phyloP scores from a whole-genome alignment of 2,888 invertebrate genomes.

The Bellardia bayeri region DNA sequence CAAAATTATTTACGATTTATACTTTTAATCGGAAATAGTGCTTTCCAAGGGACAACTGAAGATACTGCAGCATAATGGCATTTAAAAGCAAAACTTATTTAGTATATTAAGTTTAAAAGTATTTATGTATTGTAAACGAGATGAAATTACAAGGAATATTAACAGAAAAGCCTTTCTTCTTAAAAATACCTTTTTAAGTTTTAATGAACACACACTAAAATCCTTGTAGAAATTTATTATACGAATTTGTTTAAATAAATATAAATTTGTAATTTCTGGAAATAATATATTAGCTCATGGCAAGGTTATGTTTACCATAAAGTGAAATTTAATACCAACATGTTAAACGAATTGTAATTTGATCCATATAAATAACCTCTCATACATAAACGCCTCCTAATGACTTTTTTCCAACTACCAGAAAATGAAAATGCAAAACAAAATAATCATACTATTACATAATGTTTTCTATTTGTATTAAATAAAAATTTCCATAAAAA shows the following conservation, averaged over 20 bases:
- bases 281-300: background rate
- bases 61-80: background rate
- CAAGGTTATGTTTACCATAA: background rate
- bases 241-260: background rate
- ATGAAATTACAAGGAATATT: no score
- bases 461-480: background rate
- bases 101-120: no score
- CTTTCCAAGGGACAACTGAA: background rate
- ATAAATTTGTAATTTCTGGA: background rate
- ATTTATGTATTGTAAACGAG: no score
- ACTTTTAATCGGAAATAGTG: background rate
- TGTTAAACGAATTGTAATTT: background rate
- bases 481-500: background rate
- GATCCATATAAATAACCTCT: background rate
- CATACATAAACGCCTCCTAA: no score
- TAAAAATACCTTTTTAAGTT: no score
- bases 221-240: background rate
- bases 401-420: background rate
- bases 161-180: no score
- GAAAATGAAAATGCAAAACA: background rate
- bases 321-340: background rate
- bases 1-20: background rate
- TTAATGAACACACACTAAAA: no score
- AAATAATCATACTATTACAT: background rate
- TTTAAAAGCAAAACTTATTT: background rate